These are phyloP conservation scores for Rhinophrynus dorsalis DNA, from an alignment of 2,797 vertebrate genomes.

Conservation along the genomic window DNA sequence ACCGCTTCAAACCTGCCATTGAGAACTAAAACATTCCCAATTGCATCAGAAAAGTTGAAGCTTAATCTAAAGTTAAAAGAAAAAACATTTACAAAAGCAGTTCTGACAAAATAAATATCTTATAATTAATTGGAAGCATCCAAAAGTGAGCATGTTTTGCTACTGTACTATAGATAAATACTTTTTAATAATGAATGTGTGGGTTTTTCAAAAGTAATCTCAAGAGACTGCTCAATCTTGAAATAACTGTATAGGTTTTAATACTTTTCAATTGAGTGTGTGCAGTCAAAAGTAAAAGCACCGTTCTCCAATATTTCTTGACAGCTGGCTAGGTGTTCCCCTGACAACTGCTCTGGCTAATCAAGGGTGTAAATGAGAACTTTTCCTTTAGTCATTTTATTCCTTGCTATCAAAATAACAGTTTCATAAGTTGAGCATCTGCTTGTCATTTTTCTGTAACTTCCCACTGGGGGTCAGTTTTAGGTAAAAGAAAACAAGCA, in stretches of 20 bases:
- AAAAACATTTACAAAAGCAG: conserved; percentile 10
- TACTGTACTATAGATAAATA: not conserved
- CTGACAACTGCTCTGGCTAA: conserved; percentile 63
- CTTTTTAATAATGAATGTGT: conserved; percentile 11
- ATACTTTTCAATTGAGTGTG: conserved; percentile 47
- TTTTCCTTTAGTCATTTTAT: conserved; percentile 42
- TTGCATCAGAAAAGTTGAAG: conserved; percentile 32
- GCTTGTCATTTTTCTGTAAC: too few species aligned
- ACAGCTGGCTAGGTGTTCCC: conserved; percentile 59
- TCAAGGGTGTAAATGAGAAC: conserved; percentile 61
- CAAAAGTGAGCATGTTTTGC: conserved; percentile 21
- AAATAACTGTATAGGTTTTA: conserved; percentile 34
- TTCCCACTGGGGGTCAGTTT: too few species aligned
- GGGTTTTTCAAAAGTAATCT: conserved; percentile 15
- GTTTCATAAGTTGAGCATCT: conserved; percentile 38
- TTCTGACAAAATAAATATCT: conserved; percentile 22
- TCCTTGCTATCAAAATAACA: conserved; percentile 51
- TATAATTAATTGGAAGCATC: conserved; percentile 3
- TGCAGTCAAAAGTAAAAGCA: conserved; percentile 57
- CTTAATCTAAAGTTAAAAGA: conserved; percentile 10
- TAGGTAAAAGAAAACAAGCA: conserved; percentile 43
- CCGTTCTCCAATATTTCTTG: conserved; percentile 50
- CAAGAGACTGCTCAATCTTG: conserved; percentile 37
- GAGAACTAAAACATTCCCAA: conserved; percentile 47
- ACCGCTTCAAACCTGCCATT: conserved; percentile 40